Evolutionary conservation across 2,113 vertebrate genomes (phyloP).

Genomic region (Aspidoscelis tigris): DNA sequence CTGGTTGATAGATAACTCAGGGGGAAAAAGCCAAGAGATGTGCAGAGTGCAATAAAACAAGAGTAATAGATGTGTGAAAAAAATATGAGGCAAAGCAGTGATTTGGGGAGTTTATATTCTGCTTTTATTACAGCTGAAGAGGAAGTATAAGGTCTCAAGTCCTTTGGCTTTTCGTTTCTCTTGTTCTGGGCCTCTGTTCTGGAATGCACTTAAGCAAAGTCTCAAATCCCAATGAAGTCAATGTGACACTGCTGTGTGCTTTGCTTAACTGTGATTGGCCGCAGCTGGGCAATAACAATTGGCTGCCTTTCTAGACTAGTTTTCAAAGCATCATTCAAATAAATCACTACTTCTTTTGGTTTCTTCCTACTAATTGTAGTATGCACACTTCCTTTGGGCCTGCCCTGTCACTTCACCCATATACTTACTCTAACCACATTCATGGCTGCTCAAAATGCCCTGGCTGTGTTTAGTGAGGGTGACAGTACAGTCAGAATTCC

Average conservation of each 20-base stretch:
- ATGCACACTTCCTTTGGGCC: not conserved
- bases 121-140: not conserved
- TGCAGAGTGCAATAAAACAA: not conserved
- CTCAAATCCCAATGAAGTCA: slow-evolving; percentile 20
- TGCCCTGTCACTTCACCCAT: not conserved
- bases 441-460: not conserved
- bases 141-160: slow-evolving; percentile 16
- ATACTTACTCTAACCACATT: not conserved
- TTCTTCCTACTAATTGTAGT: not conserved
- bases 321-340: not conserved
- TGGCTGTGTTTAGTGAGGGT: not conserved
- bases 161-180: slow-evolving; percentile 8
- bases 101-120: slow-evolving; percentile 6
- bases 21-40: not conserved
- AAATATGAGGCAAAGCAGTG: slow-evolving; percentile 1
- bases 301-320: not conserved
- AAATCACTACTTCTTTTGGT: not conserved
- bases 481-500: too few species aligned
- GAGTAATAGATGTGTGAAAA: slow-evolving; percentile 7
- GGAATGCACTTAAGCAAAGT: slow-evolving; percentile 26
- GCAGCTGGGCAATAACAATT: not conserved
- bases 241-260: not conserved
- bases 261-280: not conserved
- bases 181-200: slow-evolving; percentile 9
- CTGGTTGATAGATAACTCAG: not conserved